Evolutionary conservation across 2,888 invertebrate species (phyloP), one percentile per base, ranked within the genome.

Genomic region (Altica lythri): DNA sequence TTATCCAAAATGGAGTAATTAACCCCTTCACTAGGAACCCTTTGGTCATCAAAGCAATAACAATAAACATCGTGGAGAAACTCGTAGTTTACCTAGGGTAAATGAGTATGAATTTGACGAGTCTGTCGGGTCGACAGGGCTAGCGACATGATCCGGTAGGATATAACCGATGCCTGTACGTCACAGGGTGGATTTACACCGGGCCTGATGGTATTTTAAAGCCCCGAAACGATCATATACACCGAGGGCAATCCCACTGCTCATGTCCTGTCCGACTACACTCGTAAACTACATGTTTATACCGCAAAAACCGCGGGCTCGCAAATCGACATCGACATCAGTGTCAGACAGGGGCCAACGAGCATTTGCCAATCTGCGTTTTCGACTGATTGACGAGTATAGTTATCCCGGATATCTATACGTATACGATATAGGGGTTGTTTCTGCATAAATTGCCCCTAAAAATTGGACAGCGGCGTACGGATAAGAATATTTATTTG

Each of bases 261-360:
- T 72, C 72, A 71, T 72, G 73, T 73, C 72, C 72, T 72, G 74
- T 72, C 73, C 73, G 69, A 68, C 70, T 69, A 73, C 73, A 72
- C 74, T 74, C 74, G 75, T 75, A 75, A 75, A 75, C 74, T 75
- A 75, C 67, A 75, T 76, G 76, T 76, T 77, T 77, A 76, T 76
- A 73, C 77, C 77, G 73, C 76, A 76, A 76, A 77, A 77, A 77
- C 77, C 77, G 73, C 75, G 72, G n/a, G 71, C 74, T 76, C 76
- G 75, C 76, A 76, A 77, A 77, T 77, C 76, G 74, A 72, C 72
- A 71, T 72, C 70, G 70, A 66, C 73, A 75, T 75, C 75, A 74
- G 75, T 72, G 73, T 74, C 73, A 74, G 64, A 47, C 40, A 10
- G 40, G 49, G 40, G 32, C 32, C 40, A 61, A 61, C 64, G 65